phyloP scores from a whole-genome alignment of 2,888 invertebrate species.

The Brachypalpus laphriformis region DNA sequence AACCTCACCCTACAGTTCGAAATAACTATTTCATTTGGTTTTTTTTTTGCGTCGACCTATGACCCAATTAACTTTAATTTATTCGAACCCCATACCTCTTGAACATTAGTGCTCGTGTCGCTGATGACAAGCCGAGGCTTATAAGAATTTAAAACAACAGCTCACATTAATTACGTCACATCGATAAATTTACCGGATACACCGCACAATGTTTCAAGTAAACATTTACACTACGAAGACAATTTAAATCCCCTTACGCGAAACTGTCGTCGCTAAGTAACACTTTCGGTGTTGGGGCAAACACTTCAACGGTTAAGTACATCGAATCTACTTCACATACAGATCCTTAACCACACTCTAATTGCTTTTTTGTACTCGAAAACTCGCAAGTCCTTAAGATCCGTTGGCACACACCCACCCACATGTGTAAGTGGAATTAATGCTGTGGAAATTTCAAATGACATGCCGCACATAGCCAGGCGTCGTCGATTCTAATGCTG shows the following conservation, averaged over 20 bases:
- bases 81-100: neutral
- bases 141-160: neutral
- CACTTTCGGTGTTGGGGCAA: neutral
- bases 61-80: neutral
- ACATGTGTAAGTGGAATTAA: slow-evolving; percentile 9
- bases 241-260: neutral
- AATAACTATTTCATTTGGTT: too few relatives aligned
- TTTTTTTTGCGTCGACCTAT: neutral
- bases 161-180: neutral
- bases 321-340: neutral
- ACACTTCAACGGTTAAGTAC: neutral
- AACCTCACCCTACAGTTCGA: too few relatives aligned
- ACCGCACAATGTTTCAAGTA: neutral
- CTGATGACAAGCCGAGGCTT: neutral
- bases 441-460: slow-evolving; percentile 35
- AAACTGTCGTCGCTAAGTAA: neutral
- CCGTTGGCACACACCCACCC: neutral
- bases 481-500: slow-evolving; percentile 1
- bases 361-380: slow-evolving; percentile 16
- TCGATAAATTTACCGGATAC: neutral
- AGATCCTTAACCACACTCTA: slow-evolving; percentile 4
- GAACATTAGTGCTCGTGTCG: neutral
- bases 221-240: slow-evolving; percentile 1
- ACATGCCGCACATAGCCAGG: neutral
- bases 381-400: neutral